Percentiles rank a stretch among this genome's conserved stretches.
These are phyloP conservation scores for Drosophila fuyamai DNA, from an alignment of 1,140 invertebrate genomes.

Conservation along the genomic window DNA sequence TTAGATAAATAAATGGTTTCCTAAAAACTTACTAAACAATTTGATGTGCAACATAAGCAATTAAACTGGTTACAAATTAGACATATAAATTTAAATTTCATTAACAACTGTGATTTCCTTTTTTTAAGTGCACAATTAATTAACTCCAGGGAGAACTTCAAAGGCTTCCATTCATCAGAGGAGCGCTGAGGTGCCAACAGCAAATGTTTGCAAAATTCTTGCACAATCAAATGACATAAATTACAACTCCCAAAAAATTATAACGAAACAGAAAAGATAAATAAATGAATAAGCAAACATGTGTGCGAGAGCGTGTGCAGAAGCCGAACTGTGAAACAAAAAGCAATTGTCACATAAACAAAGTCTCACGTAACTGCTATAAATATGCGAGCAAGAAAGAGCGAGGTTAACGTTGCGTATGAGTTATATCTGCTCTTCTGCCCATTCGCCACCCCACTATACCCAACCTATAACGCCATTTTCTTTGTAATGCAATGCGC, in stretches of 20 bases:
- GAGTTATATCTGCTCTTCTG: conserved; percentile 65
- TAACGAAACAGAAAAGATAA: conserved; percentile 41
- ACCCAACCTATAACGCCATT: conserved; percentile 5
- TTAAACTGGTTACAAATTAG: no score
- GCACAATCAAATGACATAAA: conserved; percentile 77
- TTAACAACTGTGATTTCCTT: conserved; percentile 1
- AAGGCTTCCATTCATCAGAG: conserved; percentile 36
- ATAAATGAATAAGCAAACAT: conserved; percentile 52
- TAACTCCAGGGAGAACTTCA: conserved; percentile 42
- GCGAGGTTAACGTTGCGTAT: conserved; percentile 79
- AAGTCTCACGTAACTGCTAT: conserved; percentile 81
- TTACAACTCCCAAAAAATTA: conserved; percentile 62
- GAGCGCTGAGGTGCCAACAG: conserved; percentile 32
- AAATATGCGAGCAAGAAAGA: conserved; percentile 66
- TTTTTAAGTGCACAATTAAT: conserved; percentile 39
- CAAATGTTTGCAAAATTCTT: conserved; percentile 75
- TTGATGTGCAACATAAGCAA: no score
- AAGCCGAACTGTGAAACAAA: conserved; percentile 64
- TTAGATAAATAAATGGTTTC: no score
- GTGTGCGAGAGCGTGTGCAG: conserved; percentile 35
- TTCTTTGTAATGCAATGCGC: conserved; percentile 72
- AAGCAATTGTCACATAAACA: conserved; percentile 82
- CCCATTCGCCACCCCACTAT: conserved; percentile 1
- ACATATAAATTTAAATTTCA: background rate
- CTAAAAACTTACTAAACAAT: no score